Percentiles rank a stretch among this genome's conserved stretches.
phyloP scores from a whole-genome alignment of 2,113 vertebrate genomes.

The Seriola aureovittata region DNA sequence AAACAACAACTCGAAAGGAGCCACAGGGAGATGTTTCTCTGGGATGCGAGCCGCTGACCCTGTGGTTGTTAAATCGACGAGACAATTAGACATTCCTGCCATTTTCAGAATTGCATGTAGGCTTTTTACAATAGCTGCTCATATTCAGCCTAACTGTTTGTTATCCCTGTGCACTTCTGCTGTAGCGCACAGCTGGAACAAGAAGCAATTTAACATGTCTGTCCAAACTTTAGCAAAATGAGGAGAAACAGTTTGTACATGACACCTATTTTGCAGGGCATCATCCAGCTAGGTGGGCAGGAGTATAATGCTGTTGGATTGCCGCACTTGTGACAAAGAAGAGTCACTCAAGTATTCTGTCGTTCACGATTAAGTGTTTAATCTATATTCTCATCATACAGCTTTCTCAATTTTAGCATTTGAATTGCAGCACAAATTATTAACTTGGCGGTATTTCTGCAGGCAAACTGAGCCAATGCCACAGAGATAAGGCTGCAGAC shows the following conservation, averaged over 20 bases:
- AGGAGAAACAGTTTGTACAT: conserved; percentile 15
- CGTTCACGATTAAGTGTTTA: conserved; percentile 17
- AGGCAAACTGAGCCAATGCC: conserved; percentile 49
- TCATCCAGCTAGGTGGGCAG: not conserved
- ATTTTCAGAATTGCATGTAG: conserved; percentile 46
- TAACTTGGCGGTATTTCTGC: conserved; percentile 64
- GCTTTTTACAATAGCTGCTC: conserved; percentile 20
- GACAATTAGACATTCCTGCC: conserved; percentile 68
- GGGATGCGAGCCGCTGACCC: conserved; percentile 39
- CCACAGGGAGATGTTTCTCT: conserved; percentile 40
- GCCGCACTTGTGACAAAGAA: conserved; percentile 13
- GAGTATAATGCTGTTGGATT: conserved; percentile 16
- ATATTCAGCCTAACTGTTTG: conserved; percentile 32
- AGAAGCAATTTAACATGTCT: conserved; percentile 4
- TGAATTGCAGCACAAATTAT: conserved; percentile 53
- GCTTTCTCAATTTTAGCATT: conserved; percentile 47
- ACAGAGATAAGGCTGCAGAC: conserved; percentile 56
- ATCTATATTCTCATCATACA: conserved; percentile 45
- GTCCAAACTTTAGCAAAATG: conserved; percentile 19
- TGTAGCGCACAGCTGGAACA: conserved; percentile 15
- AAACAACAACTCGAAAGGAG: conserved; percentile 53
- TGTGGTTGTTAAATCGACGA: conserved; percentile 35
- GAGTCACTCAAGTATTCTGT: not conserved
- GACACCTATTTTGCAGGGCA: conserved; percentile 10
- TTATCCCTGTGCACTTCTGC: not conserved